Percentiles rank a stretch among this genome's conserved stretches.
These are phyloP conservation scores for Tortrix viridana DNA, from an alignment of 2,888 invertebrate species.

Conservation along the genomic window DNA sequence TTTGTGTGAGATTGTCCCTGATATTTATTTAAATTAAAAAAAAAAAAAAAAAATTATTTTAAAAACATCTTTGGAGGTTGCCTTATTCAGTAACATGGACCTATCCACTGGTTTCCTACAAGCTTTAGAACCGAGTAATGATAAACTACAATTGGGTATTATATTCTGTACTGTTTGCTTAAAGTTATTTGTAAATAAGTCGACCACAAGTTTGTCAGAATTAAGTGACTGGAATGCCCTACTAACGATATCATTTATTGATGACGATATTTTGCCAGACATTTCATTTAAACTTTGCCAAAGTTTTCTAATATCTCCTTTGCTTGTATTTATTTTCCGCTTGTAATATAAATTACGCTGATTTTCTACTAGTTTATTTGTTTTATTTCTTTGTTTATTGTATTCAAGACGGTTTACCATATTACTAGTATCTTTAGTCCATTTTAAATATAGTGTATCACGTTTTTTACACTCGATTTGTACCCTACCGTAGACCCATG, in stretches of 20 bases:
- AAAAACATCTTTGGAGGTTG: no score
- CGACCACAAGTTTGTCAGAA: no score
- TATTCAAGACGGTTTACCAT: not conserved
- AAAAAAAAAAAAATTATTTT: no score
- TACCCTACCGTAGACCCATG: not conserved
- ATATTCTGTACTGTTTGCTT: no score
- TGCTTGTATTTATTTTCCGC: not conserved
- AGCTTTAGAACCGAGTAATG: no score
- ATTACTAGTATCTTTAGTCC: constrained; percentile 9
- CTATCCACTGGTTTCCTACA: no score
- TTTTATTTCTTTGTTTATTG: constrained; percentile 6
- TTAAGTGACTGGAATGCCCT: not conserved
- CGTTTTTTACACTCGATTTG: not conserved
- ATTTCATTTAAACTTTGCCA: constrained; percentile 8
- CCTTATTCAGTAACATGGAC: no score
- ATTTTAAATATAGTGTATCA: not conserved
- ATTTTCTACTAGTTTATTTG: constrained; percentile 6
- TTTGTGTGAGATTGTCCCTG: no score
- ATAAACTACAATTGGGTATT: no score
- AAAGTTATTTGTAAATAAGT: no score
- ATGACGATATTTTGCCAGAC: not conserved
- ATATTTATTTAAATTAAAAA: no score
- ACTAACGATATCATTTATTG: not conserved
- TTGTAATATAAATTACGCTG: not conserved
- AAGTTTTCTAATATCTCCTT: constrained; percentile 1